Conservation (phyloP, 2,797 vertebrate species). For the Setipinna tenuifilis region DNA sequence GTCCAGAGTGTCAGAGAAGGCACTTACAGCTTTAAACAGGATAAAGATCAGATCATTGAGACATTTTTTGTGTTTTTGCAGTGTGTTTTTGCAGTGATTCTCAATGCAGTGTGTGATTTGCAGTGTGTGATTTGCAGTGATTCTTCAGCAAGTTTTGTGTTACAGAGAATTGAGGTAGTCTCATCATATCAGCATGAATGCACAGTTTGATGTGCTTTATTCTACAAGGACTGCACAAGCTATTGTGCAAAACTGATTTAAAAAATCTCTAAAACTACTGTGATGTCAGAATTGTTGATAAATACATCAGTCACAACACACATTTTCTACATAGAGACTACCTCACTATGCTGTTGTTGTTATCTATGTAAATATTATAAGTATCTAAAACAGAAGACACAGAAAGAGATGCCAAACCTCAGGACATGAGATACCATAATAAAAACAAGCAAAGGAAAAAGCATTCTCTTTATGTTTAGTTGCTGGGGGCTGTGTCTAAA, state of each 20-base stretch:
- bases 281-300: not conserved
- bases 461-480: not conserved
- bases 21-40: not conserved
- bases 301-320: not conserved
- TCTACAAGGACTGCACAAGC: not conserved
- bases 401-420: not conserved
- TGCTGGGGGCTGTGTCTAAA: not conserved
- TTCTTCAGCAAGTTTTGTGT: not conserved
- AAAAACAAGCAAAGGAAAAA: not conserved
- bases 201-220: not conserved
- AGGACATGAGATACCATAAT: slow-evolving; percentile 6
- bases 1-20: not conserved
- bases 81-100: too few relatives aligned
- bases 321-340: not conserved
- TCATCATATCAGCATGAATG: not conserved
- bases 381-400: not conserved
- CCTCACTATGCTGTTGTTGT: not conserved
- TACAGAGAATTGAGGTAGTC: not conserved
- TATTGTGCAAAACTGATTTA: too few relatives aligned
- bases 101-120: too few relatives aligned
- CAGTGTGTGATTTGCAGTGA: too few relatives aligned
- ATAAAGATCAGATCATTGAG: not conserved
- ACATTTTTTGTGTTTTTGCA: too few relatives aligned
- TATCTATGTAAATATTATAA: not conserved
- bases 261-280: not conserved